Conservation (phyloP, 2,113 vertebrate species). For the Eubucco bourcierii region DNA sequence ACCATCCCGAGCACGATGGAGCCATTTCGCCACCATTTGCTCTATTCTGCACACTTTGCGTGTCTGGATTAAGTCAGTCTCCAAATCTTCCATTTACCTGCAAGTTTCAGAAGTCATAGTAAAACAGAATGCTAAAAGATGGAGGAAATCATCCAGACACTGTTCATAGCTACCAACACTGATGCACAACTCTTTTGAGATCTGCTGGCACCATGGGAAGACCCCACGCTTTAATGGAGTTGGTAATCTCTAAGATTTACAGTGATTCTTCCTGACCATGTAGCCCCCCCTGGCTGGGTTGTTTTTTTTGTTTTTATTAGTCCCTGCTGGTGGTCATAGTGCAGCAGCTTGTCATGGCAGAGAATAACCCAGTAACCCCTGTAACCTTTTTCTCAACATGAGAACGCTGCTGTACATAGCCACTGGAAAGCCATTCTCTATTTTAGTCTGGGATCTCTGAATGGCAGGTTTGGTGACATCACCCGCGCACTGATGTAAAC, state of each 20-base stretch:
- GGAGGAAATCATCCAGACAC: neutral
- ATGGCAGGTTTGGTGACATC: neutral
- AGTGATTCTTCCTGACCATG: neutral
- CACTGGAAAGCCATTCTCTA: neutral
- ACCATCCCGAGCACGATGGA: constrained; percentile 88
- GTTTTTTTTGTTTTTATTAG: neutral
- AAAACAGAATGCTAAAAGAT: neutral
- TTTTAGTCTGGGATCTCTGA: neutral
- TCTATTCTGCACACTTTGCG: constrained; percentile 89
- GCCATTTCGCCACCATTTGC: constrained; percentile 95
- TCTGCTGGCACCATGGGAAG: neutral
- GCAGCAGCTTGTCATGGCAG: neutral
- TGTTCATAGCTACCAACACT: neutral
- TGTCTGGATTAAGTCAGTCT: constrained; percentile 86
- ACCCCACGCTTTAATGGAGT: accelerated
- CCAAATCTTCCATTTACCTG: constrained; percentile 98
- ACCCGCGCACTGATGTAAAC: neutral
- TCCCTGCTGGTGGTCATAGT: accelerated
- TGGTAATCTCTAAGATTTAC: neutral
- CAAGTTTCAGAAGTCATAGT: constrained; percentile 5
- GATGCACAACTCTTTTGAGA: neutral
- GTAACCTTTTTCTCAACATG: neutral
- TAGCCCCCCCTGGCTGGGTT: neutral
- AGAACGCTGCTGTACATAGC: neutral
- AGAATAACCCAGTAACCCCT: neutral